Evolutionary conservation across 2,797 vertebrate species (phyloP).

Genomic region (Enteromius afrohamiltoni): DNA sequence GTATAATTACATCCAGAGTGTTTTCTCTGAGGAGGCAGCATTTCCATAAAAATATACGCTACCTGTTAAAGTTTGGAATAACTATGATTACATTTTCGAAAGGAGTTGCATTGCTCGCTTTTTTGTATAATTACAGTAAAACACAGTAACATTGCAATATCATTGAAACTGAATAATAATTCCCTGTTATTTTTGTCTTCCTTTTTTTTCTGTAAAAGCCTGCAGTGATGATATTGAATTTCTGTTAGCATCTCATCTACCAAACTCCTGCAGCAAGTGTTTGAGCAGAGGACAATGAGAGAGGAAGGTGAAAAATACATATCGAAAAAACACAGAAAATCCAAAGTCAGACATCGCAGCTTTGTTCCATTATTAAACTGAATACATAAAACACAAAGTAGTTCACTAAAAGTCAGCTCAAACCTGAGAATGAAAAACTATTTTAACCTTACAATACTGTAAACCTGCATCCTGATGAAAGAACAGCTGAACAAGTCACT

Average conservation of each 20-base stretch:
- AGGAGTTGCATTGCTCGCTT: not conserved
- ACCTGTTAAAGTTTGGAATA: not conserved
- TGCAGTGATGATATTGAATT: not conserved
- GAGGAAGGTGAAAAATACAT: not conserved
- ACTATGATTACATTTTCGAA: not conserved
- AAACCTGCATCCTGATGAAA: not conserved
- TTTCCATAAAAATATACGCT: not conserved
- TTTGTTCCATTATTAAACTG: not conserved
- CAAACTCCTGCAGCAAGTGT: not conserved
- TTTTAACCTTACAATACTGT: not conserved
- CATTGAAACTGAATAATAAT: not conserved
- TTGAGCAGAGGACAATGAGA: not conserved
- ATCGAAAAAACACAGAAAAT: not conserved
- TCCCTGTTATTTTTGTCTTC: not conserved
- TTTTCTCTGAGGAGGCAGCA: not conserved
- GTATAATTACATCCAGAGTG: not conserved
- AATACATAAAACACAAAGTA: slow-evolving; percentile 6
- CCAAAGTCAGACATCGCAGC: not conserved
- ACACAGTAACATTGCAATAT: not conserved
- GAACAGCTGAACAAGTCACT: not conserved
- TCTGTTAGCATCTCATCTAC: not conserved
- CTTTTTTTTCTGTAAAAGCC: not conserved
- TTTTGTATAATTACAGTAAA: not conserved
- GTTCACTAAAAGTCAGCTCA: too few relatives aligned
- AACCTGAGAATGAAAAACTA: not conserved